Base-by-base conservation (phyloP, 64 coral and sea anemone species). In the Montipora foliosa region DNA sequence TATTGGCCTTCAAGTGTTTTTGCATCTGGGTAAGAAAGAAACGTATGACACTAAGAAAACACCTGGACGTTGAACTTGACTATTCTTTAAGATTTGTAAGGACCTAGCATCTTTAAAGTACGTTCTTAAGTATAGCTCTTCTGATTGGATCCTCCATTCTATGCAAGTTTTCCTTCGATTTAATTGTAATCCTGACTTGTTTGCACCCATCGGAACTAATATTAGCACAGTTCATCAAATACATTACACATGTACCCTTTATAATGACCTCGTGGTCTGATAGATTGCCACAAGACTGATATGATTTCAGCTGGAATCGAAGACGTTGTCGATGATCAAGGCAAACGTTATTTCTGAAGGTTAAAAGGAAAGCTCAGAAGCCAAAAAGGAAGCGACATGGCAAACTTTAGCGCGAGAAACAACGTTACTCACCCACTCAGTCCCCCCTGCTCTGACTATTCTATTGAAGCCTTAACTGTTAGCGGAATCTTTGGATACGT, bases 101-200 rank as follows among this genome's bases (percentile, higher is more conserved):
- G 0, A 10, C 10, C 52, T 55, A 10, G 52, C 52, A 37, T 37
- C 37, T 37, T 37, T 37, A 37, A 37, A 37, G 37, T 37, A 55
- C 52, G 52, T 55, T 55, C 10, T 55, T 7, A 55, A 55, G 52
- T 55, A 37, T 10, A 55, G 52, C 10, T 55, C 52, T 55, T 55
- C 10, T 55, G 10, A 55, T 55, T 55, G 10, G 52, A 55, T 55
- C 52, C 5, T 5, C 52, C 52, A 16, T 64, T 12, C 61, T 64
- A 4, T 64, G 61, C 11, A 64, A 12, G 61, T 64, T 64, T 14
- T 12, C 14, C 4, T 3, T 14, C 8, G 20, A 62, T 82, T 61
- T 82, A 25, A 82, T 61, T 82, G 9, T 82, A 61, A 82, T 82
- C 53, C 14, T 20, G 25, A 82, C 12, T 37, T 62, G 15, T 80